These are phyloP conservation scores for Nibea coibor DNA, from an alignment of 2,113 vertebrate genomes.

Conservation along the genomic window DNA sequence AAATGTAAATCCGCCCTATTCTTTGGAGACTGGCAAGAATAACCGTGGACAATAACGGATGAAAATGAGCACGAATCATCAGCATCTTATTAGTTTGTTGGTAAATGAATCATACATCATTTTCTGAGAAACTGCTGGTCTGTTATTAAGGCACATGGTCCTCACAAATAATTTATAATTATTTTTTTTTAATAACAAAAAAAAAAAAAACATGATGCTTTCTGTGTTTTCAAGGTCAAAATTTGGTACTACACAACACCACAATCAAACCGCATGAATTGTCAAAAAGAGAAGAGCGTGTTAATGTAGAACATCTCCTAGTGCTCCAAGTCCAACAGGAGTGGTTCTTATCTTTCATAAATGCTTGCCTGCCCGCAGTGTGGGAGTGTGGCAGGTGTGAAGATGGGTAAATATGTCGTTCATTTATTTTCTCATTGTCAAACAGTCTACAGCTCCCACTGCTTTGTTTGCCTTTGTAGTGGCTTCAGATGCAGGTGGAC, in stretches of 20 bases:
- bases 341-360: conserved; percentile 19
- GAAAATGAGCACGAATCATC: conserved; percentile 52
- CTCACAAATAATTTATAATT: not conserved
- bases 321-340: conserved; percentile 1
- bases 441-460: conserved; percentile 47
- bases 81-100: conserved; percentile 28
- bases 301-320: not conserved
- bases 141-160: conserved; percentile 7
- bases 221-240: not conserved
- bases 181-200: not conserved
- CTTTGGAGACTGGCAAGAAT: not conserved
- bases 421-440: conserved; percentile 67
- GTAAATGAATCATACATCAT: conserved; percentile 24
- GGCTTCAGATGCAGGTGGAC: conserved; percentile 35
- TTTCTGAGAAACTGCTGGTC: conserved; percentile 27
- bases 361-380: conserved; percentile 43
- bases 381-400: conserved; percentile 60
- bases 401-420: conserved; percentile 57
- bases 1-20: not conserved
- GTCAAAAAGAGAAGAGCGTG: not conserved
- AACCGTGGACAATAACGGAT: conserved; percentile 28
- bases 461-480: conserved; percentile 60
- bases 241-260: not conserved
- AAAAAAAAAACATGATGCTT: no score
- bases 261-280: not conserved